Conservation (phyloP, 1,140 invertebrate species). For the Chionoecetes opilio region DNA sequence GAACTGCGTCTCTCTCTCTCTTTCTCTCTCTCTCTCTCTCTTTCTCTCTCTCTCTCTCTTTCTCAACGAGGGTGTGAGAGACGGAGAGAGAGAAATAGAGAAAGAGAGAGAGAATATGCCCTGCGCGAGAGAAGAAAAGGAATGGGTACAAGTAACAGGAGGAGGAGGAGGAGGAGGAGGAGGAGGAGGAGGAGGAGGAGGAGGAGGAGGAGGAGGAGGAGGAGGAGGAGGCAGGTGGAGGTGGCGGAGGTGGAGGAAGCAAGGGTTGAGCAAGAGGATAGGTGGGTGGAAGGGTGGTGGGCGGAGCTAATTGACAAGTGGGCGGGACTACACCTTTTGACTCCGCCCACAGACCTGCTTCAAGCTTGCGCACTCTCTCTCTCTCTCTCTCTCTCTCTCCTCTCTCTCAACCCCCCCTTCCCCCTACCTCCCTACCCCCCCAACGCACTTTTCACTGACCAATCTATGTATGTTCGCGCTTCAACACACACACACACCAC, state of each 20-base stretch:
- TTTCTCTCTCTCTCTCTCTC: too few species aligned
- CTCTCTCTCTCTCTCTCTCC: not conserved
- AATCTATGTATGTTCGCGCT: not conserved
- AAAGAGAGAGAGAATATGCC: too few species aligned
- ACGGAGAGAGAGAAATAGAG: too few species aligned
- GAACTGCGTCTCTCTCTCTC: not conserved
- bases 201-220: not conserved
- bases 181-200: conserved; percentile 4
- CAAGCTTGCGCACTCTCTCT: conserved; percentile 8
- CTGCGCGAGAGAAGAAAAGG: not conserved
- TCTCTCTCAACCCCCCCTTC: not conserved
- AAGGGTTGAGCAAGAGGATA: conserved; percentile 35
- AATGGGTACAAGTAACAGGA: not conserved
- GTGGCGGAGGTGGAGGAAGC: not conserved
- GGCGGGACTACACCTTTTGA: conserved; percentile 44
- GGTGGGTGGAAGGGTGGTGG: conserved; percentile 41
- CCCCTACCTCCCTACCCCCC: too few species aligned
- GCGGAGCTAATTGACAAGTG: conserved; percentile 61
- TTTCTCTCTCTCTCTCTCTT: too few species aligned
- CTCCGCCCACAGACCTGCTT: not conserved
- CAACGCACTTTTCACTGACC: conserved; percentile 32
- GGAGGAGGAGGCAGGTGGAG: not conserved
- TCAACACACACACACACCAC: not conserved
- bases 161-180: not conserved
- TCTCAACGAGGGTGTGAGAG: too few species aligned